Conservation (phyloP, 2,797 vertebrate genomes). For the Catamblyrhynchus diadema region DNA sequence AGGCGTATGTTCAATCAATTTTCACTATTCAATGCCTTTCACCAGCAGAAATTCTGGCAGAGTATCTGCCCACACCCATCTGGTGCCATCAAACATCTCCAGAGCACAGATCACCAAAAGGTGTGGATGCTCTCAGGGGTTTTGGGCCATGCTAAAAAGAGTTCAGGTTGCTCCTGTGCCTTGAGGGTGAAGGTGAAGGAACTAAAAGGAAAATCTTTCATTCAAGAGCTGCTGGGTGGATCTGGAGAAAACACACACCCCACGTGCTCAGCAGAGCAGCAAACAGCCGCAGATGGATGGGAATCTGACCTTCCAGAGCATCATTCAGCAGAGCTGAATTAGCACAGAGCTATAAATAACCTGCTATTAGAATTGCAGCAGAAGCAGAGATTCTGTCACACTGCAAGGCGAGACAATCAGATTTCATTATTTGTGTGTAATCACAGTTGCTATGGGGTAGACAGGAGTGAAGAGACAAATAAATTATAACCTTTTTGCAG, state of each 20-base stretch:
- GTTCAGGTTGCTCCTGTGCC: background rate
- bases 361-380: conserved; percentile 5
- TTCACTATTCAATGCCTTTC: background rate
- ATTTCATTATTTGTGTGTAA: conserved; percentile 37
- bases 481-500: conserved; percentile 56
- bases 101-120: fast-evolving
- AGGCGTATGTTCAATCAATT: background rate
- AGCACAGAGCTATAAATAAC: conserved; percentile 35
- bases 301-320: conserved; percentile 37
- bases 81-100: background rate
- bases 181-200: background rate
- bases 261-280: background rate
- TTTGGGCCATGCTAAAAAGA: background rate
- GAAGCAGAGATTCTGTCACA: background rate
- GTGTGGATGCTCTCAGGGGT: background rate
- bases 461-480: conserved; percentile 31
- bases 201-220: background rate
- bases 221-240: background rate
- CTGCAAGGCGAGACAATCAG: conserved; percentile 5
- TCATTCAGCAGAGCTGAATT: conserved; percentile 29
- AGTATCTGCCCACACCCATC: background rate
- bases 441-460: conserved; percentile 2
- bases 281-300: conserved; percentile 25
- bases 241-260: background rate
- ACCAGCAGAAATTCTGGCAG: background rate